A percentile compares a stretch with the other conserved stretches of the same genome.
These are phyloP conservation scores for Spialia ferax DNA, from an alignment of 2,888 invertebrate genomes.

Conservation along the genomic window DNA sequence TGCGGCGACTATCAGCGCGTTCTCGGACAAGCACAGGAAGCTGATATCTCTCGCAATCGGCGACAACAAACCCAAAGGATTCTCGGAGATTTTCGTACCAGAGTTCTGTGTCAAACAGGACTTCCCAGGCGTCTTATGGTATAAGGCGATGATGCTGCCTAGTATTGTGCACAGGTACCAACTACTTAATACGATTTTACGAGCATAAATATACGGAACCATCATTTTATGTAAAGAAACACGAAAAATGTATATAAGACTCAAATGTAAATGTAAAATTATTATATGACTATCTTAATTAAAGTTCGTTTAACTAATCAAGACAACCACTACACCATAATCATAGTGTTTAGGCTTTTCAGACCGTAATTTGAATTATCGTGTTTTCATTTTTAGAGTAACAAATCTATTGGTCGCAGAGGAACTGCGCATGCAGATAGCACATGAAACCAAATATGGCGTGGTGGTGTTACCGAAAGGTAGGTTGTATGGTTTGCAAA, in stretches of 20 bases:
- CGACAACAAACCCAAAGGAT: slow-evolving; percentile 77
- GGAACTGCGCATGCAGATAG: slow-evolving; percentile 88
- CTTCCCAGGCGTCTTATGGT: slow-evolving; percentile 93
- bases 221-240: background rate
- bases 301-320: too few relatives aligned
- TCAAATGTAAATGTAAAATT: too few relatives aligned
- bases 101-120: slow-evolving; percentile 93
- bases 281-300: too few relatives aligned
- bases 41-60: slow-evolving; percentile 65
- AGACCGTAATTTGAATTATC: background rate
- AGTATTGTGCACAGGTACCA: slow-evolving; percentile 92
- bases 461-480: slow-evolving; percentile 24
- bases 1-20: slow-evolving; percentile 66
- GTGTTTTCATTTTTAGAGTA: slow-evolving; percentile 57
- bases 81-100: slow-evolving; percentile 92
- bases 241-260: background rate
- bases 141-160: slow-evolving; percentile 94
- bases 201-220: background rate
- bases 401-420: slow-evolving; percentile 90
- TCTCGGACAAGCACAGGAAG: slow-evolving; percentile 71
- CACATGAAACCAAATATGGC: slow-evolving; percentile 73
- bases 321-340: too few relatives aligned
- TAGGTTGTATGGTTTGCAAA: background rate
- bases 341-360: too few relatives aligned
- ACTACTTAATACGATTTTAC: background rate